Evolutionary conservation across 2,797 vertebrate genomes (phyloP), one percentile per base, ranked within the genome.

Genomic region (Alca torda): DNA sequence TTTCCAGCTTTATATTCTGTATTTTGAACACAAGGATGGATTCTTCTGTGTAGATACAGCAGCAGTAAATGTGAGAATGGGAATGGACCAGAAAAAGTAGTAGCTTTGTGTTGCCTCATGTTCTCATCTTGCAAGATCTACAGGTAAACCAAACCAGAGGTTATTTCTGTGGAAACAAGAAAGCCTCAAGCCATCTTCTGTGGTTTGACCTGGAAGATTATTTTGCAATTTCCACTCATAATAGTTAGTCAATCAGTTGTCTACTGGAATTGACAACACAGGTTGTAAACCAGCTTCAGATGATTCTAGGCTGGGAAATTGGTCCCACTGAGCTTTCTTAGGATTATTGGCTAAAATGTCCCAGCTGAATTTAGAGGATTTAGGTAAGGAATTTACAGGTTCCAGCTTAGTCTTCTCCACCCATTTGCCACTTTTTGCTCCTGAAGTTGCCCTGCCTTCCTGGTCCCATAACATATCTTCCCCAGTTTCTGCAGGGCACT

Each of bases 1-100:
- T 95, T 97, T 96, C 78, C 50, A 86, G 7, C 69, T 78, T 90
- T 69, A 65, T 61, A 88, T 41, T 61, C 12, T 50, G 13, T 87
- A 87, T 94, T 96, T 95, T 72, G 87, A 93, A 95, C 48, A 89
- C 51, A 68, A 50, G 1, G 14, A 37, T 39, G 53, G 53, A 48
- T 94, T 96, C 19, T 78, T 96, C 76, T 94, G 25, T 94, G 16
- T 33, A 60, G 28, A 35, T 39, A 33, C 9, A 54, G 12, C 1
- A 21, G 16, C 24, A 43, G 20, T 18, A 91, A 53, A 43, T 41
- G 21, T 54, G 16, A 65, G 28, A 80, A 73, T 20, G 5, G 16
- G 6, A 61, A 70, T 9, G 23, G 17, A 75, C 30, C 16, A 74
- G 19, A 61, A 53, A 48, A 69, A 60, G 1, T 18, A 61, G 6